Conservation (phyloP, 2,888 invertebrate genomes). For the Lasius platythorax region DNA sequence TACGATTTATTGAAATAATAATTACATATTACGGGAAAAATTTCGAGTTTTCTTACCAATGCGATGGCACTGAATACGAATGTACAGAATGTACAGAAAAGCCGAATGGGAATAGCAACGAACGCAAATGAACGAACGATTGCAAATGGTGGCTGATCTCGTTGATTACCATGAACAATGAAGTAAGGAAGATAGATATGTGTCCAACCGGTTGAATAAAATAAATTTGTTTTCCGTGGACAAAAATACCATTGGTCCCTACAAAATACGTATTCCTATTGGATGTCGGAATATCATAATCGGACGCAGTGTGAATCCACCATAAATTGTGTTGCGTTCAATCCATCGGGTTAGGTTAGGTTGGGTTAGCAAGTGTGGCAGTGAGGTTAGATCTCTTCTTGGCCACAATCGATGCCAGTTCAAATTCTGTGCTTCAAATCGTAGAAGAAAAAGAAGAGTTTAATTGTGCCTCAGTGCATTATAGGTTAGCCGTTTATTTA, state of each 20-base stretch:
- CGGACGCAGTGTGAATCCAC: too few relatives aligned
- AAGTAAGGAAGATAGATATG: background rate
- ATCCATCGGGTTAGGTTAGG: too few relatives aligned
- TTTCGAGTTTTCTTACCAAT: conserved; percentile 19
- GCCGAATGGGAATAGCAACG: background rate
- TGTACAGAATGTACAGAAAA: background rate
- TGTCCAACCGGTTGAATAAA: too few relatives aligned
- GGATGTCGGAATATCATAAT: background rate
- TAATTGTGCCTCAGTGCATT: too few relatives aligned
- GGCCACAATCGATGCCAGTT: too few relatives aligned
- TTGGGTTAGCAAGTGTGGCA: too few relatives aligned
- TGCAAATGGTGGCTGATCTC: conserved; percentile 34
- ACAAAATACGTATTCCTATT: background rate
- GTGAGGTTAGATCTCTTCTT: too few relatives aligned
- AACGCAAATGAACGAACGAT: conserved; percentile 25
- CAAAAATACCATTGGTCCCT: background rate
- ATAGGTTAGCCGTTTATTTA: background rate
- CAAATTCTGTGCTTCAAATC: too few relatives aligned
- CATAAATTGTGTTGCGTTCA: background rate
- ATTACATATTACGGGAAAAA: background rate
- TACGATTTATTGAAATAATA: background rate
- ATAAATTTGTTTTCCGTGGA: background rate
- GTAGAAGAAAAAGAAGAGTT: too few relatives aligned
- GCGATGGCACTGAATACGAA: background rate
- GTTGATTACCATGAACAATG: conserved; percentile 9